Evolutionary conservation across 2,113 vertebrate species (phyloP).

Genomic region (Eleginops maclovinus): DNA sequence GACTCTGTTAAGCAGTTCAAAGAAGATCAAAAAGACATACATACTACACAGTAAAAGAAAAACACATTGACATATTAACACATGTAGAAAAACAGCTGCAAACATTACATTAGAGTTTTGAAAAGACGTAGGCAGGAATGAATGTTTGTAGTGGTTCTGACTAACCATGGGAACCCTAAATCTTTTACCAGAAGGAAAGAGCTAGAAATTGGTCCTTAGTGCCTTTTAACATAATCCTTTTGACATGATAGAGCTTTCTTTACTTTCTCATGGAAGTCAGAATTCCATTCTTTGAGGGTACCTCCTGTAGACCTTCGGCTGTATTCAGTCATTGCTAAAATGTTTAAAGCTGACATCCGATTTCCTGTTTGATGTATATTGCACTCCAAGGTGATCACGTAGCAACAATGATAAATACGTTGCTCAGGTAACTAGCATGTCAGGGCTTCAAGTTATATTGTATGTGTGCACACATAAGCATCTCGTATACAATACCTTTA

Average conservation of each 20-base stretch:
- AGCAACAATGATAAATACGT: neutral
- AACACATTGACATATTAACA: too few relatives aligned
- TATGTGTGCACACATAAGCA: conserved; percentile 18
- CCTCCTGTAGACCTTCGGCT: neutral
- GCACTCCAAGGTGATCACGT: neutral
- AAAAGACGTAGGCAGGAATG: too few relatives aligned
- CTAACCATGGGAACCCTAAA: too few relatives aligned
- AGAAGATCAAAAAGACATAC: too few relatives aligned
- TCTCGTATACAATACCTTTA: conserved; percentile 2
- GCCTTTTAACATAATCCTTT: neutral
- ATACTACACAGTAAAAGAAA: too few relatives aligned
- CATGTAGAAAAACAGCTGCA: too few relatives aligned
- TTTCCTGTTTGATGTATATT: neutral
- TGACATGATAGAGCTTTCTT: neutral
- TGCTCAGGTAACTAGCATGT: conserved; percentile 33
- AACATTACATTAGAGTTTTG: too few relatives aligned
- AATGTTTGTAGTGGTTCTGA: too few relatives aligned
- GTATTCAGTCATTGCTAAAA: neutral
- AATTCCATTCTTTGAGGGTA: neutral
- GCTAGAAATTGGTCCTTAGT: neutral
- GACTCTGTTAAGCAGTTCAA: too few relatives aligned
- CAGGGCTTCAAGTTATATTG: neutral
- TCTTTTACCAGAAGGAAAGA: too few relatives aligned
- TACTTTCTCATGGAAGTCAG: neutral
- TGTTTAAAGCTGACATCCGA: too few relatives aligned